phyloP scores from a whole-genome alignment of 2,797 vertebrate species.

The Picus viridis region DNA sequence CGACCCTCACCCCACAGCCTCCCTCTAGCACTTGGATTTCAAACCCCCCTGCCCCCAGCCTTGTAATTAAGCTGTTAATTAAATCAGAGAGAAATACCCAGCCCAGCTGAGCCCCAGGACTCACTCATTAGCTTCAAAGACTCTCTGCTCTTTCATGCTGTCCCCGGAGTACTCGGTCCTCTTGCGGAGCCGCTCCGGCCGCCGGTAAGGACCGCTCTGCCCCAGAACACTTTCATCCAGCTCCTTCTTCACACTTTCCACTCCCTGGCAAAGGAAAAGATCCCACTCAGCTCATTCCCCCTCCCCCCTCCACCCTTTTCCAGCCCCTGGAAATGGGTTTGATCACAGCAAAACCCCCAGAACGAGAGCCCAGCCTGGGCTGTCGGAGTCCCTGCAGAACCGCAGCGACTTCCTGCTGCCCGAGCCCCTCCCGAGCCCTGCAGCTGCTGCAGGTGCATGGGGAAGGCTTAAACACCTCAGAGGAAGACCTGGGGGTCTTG shows the following conservation, averaged over 20 bases:
- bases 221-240: conserved; percentile 87
- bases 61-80: too few relatives aligned
- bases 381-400: too few relatives aligned
- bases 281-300: neutral
- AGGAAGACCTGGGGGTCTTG: too few relatives aligned
- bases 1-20: neutral
- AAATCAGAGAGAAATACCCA: too few relatives aligned
- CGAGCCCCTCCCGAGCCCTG: too few relatives aligned
- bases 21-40: neutral
- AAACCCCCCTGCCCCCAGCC: too few relatives aligned
- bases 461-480: too few relatives aligned
- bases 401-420: too few relatives aligned
- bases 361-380: too few relatives aligned
- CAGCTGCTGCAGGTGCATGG: too few relatives aligned
- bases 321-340: neutral
- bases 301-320: neutral
- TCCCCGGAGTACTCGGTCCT: conserved; percentile 91
- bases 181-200: conserved; percentile 88
- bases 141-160: conserved; percentile 79
- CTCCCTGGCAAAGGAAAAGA: conserved; percentile 79
- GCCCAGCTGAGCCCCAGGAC: conserved; percentile 25
- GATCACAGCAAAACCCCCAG: too few relatives aligned
- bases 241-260: conserved; percentile 93
- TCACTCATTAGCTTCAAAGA: conserved; percentile 94
- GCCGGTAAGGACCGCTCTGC: conserved; percentile 88